These are phyloP conservation scores for Strongylocentrotus purpuratus DNA, from an alignment of 35 echinoderm and acorn worm genomes.

Conservation along the genomic window DNA sequence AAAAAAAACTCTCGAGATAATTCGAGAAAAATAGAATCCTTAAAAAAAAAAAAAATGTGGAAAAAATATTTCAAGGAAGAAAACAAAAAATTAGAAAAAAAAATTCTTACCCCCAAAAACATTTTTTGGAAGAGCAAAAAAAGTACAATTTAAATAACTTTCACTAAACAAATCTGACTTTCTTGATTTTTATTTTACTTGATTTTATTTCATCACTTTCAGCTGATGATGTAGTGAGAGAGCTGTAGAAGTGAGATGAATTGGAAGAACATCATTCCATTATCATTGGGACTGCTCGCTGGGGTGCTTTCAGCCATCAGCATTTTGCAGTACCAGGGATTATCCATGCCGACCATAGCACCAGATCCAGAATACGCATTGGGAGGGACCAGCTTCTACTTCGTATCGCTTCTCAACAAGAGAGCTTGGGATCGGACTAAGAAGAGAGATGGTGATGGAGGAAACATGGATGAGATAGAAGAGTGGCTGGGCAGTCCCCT, in stretches of 20 bases:
- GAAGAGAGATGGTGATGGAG: neutral
- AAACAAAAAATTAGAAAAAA: too few relatives aligned
- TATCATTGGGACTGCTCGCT: constrained; percentile 53
- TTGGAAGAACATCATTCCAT: constrained; percentile 11
- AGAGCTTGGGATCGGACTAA: neutral
- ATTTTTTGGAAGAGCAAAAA: too few relatives aligned
- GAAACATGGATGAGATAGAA: neutral
- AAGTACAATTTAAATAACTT: too few relatives aligned
- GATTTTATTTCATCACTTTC: neutral
- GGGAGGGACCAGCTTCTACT: constrained; percentile 70
- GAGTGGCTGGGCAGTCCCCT: neutral
- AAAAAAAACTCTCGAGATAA: too few relatives aligned
- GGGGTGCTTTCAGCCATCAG: constrained; percentile 62
- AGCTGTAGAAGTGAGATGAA: neutral
- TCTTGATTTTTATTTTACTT: too few relatives aligned
- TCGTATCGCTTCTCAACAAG: neutral
- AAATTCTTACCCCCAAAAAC: too few relatives aligned
- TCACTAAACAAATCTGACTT: too few relatives aligned
- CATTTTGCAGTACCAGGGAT: constrained; percentile 55
- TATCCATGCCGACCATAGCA: neutral
- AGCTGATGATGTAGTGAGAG: neutral
- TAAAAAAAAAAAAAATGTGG: too few relatives aligned
- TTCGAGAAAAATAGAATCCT: too few relatives aligned
- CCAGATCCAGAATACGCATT: constrained; percentile 45
- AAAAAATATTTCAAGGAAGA: too few relatives aligned